phyloP scores from a whole-genome alignment of 2,888 invertebrate genomes.

The Hedychridium roseum region DNA sequence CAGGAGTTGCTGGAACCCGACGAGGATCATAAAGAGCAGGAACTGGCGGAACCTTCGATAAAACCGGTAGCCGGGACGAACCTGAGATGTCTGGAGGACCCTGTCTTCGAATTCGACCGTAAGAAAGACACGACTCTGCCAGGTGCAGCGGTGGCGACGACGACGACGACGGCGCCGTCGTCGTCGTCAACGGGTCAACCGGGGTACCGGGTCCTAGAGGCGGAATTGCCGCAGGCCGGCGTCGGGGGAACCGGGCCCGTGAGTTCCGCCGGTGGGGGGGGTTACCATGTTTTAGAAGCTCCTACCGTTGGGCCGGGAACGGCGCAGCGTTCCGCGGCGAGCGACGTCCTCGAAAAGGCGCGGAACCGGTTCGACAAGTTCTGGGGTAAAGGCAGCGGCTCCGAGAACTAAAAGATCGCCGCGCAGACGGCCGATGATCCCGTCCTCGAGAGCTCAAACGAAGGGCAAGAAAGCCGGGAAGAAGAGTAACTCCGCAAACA shows the following conservation, averaged over 20 bases:
- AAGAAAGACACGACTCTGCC: conserved; percentile 51
- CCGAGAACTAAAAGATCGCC: conserved; percentile 47
- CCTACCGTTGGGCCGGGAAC: conserved; percentile 46
- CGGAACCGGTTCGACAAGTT: conserved; percentile 85
- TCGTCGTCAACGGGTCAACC: conserved; percentile 58
- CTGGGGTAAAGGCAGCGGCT: conserved; percentile 72
- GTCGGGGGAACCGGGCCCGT: conserved; percentile 23
- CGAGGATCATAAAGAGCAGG: conserved; percentile 37
- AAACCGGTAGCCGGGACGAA: conserved; percentile 66
- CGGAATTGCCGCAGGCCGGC: conserved; percentile 60
- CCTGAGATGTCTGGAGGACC: conserved; percentile 68
- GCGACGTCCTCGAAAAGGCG: conserved; percentile 82
- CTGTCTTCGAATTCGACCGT: conserved; percentile 66
- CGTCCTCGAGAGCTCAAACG: conserved; percentile 20
- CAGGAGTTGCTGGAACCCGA: conserved; percentile 32
- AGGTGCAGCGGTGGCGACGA: conserved; percentile 22
- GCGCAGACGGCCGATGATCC: conserved; percentile 7
- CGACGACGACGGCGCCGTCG: conserved; percentile 31
- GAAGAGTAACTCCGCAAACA: not conserved
- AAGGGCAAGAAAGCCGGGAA: conserved; percentile 5
- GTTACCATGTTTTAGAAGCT: conserved; percentile 62
- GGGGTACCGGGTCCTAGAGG: conserved; percentile 69
- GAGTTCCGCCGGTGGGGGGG: conserved; percentile 18
- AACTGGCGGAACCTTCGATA: conserved; percentile 36
- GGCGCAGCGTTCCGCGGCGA: conserved; percentile 69